A percentile compares a stretch with the other conserved stretches of the same genome.
These are phyloP conservation scores for Mycalesis mineus DNA, from an alignment of 2,888 invertebrate species.

Conservation along the genomic window DNA sequence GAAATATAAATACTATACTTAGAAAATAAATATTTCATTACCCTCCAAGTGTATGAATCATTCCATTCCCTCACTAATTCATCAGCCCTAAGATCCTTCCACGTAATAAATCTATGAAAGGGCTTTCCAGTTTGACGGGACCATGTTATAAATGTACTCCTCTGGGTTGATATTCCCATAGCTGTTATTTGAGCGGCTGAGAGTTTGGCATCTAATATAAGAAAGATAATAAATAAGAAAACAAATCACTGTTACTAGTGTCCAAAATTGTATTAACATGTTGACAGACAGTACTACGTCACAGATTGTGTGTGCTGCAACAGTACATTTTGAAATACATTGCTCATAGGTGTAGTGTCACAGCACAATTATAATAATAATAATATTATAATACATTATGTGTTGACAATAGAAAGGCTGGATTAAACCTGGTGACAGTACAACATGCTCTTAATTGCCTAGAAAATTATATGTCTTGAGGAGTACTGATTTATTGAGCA, in stretches of 20 bases:
- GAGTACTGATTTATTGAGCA: too few species aligned
- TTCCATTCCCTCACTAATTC: conserved; percentile 87
- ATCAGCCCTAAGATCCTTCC: conserved; percentile 92
- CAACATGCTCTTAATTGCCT: too few species aligned
- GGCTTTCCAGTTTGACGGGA: conserved; percentile 84
- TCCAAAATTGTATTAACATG: too few species aligned
- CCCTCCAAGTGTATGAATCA: conserved; percentile 83
- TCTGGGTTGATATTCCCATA: conserved; percentile 89
- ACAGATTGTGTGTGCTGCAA: too few species aligned
- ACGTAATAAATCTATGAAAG: conserved; percentile 91
- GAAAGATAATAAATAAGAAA: not conserved
- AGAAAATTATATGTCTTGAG: too few species aligned
- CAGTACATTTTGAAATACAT: too few species aligned
- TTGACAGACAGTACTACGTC: too few species aligned
- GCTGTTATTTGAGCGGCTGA: conserved; percentile 83
- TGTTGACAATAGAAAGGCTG: too few species aligned
- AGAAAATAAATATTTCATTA: conserved; percentile 35
- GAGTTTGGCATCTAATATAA: conserved; percentile 81
- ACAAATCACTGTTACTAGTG: not conserved
- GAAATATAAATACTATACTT: not conserved
- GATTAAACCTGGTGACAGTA: too few species aligned
- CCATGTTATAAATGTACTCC: conserved; percentile 91
- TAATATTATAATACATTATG: too few species aligned
- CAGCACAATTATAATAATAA: too few species aligned
- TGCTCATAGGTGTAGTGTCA: too few species aligned